Base-by-base conservation (phyloP, 1,140 invertebrate species). In the Euura lappo region DNA sequence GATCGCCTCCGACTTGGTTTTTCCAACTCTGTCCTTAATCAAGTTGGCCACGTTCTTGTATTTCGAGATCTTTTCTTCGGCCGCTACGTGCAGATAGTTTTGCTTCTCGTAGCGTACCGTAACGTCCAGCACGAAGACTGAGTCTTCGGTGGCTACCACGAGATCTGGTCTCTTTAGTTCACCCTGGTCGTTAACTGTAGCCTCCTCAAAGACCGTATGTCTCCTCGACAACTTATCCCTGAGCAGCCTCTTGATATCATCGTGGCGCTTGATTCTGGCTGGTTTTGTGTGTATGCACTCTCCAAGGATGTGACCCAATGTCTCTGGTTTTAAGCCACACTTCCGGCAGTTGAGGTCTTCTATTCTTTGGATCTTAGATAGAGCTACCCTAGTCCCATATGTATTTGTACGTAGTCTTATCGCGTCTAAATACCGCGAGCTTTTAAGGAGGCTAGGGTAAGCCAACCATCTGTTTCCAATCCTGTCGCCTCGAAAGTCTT, bases 31-130 rank as follows among this genome's bases (percentile, higher is more conserved):
- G 5, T 60, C n/a, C 65, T 74, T 65, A 51, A 82, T 44, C 3
- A 72, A 5, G 1, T 78, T 72, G 13, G 79, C 72, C 45, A 79
- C 45, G 8, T 1, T 69, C 6, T 13, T 69, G 69, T 84, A 77
- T 68, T 79, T 77, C 2, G 45, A 10, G 1, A 47, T 5, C 47
- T 78, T 77, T n/a, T 75, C 74, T 43, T 44, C 66, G 0, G 71
- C 71, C 0, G 71, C 78, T 0, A 46, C 44, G 1, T 47, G 10
- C 4, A 79, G 73, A 60, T 79, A 83, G 6, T 77, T 67, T 8
- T 68, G 69, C 43, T 83, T 78, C 69, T 85, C 81, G 72, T 80
- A 83, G 71, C 80, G 77, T 73, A 85, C 78, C n/a, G 81, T 81
- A 0, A 85, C 77, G 65, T 84, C 83, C 68, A 80, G 47, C 0